Base-by-base conservation (phyloP, 2,113 vertebrate species). In the Butorides virescens region DNA sequence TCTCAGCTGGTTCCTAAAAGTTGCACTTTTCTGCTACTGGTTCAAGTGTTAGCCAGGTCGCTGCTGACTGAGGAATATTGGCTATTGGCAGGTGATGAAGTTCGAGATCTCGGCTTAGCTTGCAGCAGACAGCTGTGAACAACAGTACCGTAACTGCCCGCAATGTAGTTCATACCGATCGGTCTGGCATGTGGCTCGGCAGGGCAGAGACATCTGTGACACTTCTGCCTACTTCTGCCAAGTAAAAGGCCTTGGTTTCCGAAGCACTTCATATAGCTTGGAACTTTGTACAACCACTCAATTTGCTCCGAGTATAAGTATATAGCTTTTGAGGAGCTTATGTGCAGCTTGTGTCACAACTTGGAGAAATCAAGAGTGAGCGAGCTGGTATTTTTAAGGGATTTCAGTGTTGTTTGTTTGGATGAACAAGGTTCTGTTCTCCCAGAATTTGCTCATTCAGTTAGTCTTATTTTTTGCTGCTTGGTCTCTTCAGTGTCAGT, bases 121-220 rank as follows among this genome's bases (percentile, higher is more conserved):
- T 75, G 34, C 15, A 39, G 11, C 30, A 34, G 65, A 5, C 52
- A 53, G 22, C 6, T 76, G 53, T 47, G 63, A 93, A 44, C 59
- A 83, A 3, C 11, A 47, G 26, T 32, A 34, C 13, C 13, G 1
- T 18, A 59, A 13, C 34, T 36, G 18, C 23, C 37, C 55, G 36
- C 47, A 47, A 3, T 0, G 0, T 30, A 34, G 32, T 47, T 76
- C 13, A 5, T 27, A 26, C 12, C 11, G 2, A 0, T 42, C 0
- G 0, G 27, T 62, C 21, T 14, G 39, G 32, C 32, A 23, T 11
- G 46, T 32, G 26, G 7, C 62, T 80, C 50, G 37, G 32, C 75
- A 84, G 29, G 17, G 46, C 34, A 67, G 65, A 74, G 26, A n/a
- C 56, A 26, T 49, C 42, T 52, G 29, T 52, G 25, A 39, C 5